Conservation (phyloP, 2,113 vertebrate species). For the Setophaga petechia region DNA sequence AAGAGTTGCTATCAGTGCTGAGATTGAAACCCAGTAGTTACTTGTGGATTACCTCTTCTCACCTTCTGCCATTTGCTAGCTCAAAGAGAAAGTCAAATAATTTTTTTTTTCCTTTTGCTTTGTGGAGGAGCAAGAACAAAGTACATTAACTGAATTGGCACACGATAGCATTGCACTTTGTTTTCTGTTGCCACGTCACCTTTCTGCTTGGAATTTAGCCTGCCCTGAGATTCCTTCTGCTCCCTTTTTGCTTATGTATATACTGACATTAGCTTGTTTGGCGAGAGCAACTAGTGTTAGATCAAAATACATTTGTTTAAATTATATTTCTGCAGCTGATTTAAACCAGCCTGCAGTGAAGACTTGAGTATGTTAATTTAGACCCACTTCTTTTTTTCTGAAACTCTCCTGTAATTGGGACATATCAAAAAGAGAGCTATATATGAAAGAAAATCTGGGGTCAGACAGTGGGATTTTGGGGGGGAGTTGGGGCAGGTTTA, state of each 20-base stretch:
- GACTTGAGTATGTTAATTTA: background rate
- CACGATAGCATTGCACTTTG: background rate
- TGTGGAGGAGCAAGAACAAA: background rate
- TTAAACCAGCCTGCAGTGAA: background rate
- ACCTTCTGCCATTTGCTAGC: background rate
- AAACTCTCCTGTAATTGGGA: background rate
- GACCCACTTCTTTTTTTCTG: background rate
- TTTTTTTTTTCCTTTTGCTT: background rate
- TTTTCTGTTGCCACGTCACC: conserved; percentile 31
- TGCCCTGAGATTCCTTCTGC: background rate
- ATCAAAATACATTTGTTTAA: background rate
- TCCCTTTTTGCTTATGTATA: background rate
- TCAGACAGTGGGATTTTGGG: background rate
- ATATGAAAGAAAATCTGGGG: background rate
- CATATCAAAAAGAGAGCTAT: background rate
- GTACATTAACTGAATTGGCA: conserved; percentile 16
- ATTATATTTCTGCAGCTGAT: background rate
- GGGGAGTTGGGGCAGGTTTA: background rate
- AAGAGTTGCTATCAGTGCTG: background rate
- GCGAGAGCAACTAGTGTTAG: background rate
- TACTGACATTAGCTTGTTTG: background rate
- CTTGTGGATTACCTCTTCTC: background rate
- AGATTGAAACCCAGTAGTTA: background rate
- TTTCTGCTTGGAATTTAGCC: conserved; percentile 48
- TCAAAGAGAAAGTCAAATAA: background rate